Evolutionary conservation across 2,888 invertebrate genomes (phyloP).

Genomic region (Autographa pulchrina): DNA sequence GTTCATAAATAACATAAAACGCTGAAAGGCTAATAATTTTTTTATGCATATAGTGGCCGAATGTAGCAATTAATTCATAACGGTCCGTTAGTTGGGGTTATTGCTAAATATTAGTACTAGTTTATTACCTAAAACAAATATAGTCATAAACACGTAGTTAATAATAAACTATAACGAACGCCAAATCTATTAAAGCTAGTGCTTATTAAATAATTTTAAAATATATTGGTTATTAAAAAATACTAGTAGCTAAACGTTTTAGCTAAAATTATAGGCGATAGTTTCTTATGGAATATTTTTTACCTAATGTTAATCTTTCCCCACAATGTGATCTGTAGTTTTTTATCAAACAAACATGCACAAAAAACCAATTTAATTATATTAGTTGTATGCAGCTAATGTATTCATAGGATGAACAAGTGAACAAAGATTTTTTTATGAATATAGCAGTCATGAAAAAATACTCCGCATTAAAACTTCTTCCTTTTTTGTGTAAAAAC

Average conservation of each 20-base stretch:
- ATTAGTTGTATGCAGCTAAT: too few species aligned
- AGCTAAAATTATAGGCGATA: neutral
- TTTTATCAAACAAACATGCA: neutral
- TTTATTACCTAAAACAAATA: constrained; percentile 13
- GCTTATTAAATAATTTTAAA: neutral
- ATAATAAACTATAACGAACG: constrained; percentile 10
- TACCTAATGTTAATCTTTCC: neutral
- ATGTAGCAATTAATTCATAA: constrained; percentile 27
- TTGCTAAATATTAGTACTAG: constrained; percentile 25
- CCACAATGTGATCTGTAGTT: neutral
- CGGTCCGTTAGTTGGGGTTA: constrained; percentile 14
- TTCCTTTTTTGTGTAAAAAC: too few species aligned
- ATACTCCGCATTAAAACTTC: too few species aligned
- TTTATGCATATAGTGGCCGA: neutral
- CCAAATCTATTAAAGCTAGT: too few species aligned
- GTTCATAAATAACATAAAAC: neutral
- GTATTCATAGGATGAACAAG: too few species aligned
- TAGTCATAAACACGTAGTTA: constrained; percentile 32
- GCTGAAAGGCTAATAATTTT: neutral
- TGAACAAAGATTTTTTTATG: too few species aligned
- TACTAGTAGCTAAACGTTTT: neutral
- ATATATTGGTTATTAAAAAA: neutral
- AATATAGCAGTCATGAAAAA: too few species aligned
- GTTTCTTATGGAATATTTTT: neutral
- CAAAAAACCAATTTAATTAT: too few species aligned